Evolutionary conservation across 1,140 invertebrate genomes (phyloP).

Genomic region (Temnothorax nylanderi): DNA sequence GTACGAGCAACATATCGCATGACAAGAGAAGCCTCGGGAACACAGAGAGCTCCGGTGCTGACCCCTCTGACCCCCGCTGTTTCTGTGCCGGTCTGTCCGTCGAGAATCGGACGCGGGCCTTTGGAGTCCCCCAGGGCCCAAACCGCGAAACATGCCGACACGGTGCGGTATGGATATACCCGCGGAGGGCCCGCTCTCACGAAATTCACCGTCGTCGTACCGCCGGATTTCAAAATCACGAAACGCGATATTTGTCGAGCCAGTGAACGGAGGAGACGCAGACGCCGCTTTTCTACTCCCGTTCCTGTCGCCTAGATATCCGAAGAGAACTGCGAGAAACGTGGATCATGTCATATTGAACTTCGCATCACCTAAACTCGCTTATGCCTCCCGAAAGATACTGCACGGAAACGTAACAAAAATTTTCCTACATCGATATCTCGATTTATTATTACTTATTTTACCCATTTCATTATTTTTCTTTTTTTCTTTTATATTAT

Average conservation of each 20-base stretch:
- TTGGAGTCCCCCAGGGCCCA: constrained; percentile 65
- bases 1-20: constrained; percentile 78
- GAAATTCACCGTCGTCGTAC: constrained; percentile 57
- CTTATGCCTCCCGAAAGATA: not conserved
- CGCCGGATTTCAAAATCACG: constrained; percentile 51
- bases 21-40: constrained; percentile 71
- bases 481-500: not conserved
- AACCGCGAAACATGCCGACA: constrained; percentile 77
- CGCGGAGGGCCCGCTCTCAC: constrained; percentile 56
- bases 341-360: not conserved
- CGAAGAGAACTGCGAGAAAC: not conserved
- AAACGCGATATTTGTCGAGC: constrained; percentile 72
- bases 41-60: constrained; percentile 70
- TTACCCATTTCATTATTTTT: not conserved
- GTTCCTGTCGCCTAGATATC: not conserved
- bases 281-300: constrained; percentile 12
- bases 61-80: constrained; percentile 76
- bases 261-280: constrained; percentile 4
- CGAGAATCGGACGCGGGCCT: constrained; percentile 64
- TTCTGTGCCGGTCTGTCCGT: constrained; percentile 70
- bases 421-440: not conserved
- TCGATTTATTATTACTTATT: not conserved
- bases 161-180: constrained; percentile 49
- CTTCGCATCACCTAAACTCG: not conserved
- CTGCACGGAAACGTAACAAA: not conserved